Evolutionary conservation across 2,797 vertebrate species (phyloP), one percentile per base, ranked within the genome.

Genomic region (Acrossocheilus fasciatus): DNA sequence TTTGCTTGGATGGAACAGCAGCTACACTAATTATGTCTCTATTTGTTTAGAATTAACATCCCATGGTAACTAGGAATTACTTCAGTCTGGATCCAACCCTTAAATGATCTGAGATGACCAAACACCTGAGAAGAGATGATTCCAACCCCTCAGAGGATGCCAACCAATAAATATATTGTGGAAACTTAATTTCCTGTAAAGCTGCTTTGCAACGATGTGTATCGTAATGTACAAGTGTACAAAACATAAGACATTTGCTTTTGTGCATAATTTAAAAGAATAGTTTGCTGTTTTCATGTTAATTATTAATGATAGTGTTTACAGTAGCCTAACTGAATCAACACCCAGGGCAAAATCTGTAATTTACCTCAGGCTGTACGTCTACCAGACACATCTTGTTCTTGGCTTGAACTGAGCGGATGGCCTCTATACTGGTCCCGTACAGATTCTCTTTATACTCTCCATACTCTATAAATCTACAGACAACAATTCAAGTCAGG

Each of bases 361-460:
- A 20, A 3, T 95, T 93, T 93, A 99, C 98, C 94, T 98, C 97
- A 1, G 98, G 98, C 86, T 98, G 97, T 87, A 98, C 96, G 30
- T 99, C 98, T 92, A 98, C 97, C 74, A 99, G 90, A 86, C 98
- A 99, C 92, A 98, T 95, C 94, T 99, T 99, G 91, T 97, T 98
- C 92, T 96, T 97, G 92, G 96, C 96, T 95, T 98, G 96, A 41
- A 99, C 96, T 0, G 96, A 96, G 45, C 96, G 96, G 89, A 99
- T 97, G 9, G 98, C 97, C 75, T 98, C 97, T 83, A 99, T 96
- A 83, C 97, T 99, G 68, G 97, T 99, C 43, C 98, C 98, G 0
- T 99, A 99, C 86, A 97, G 95, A 88, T 99, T 97, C 73, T 98
- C 98, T 88, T 98, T 98, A 92, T 98, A 98, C 81, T 99, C 98